phyloP scores from a whole-genome alignment of 2,113 vertebrate genomes.

The Lasiurus borealis region DNA sequence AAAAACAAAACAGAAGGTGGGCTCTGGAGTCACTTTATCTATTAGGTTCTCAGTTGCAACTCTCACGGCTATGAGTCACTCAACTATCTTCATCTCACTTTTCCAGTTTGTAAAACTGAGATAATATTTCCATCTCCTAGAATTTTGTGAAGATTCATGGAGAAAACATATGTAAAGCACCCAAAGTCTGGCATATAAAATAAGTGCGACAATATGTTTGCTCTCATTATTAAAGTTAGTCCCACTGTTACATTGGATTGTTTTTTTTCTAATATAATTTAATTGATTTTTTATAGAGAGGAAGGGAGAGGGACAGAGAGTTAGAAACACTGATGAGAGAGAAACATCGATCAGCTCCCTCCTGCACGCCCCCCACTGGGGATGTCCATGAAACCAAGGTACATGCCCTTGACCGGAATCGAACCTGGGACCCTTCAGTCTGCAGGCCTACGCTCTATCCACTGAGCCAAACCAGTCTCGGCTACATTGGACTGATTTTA shows the following conservation, averaged over 20 bases:
- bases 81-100: not conserved
- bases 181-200: not conserved
- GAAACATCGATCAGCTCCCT: no score
- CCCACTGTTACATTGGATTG: not conserved
- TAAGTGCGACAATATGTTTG: not conserved
- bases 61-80: not conserved
- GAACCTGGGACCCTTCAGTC: no score
- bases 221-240: not conserved
- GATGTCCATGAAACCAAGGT: no score
- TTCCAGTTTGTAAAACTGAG: not conserved
- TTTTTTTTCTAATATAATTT: slow-evolving; percentile 9
- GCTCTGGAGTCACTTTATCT: not conserved
- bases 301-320: no score
- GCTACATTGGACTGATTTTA: not conserved
- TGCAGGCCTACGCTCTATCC: no score
- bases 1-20: no score
- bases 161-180: not conserved
- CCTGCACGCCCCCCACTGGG: no score
- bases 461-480: no score
- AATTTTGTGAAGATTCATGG: not conserved
- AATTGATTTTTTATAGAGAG: no score
- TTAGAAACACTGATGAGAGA: no score
- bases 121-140: not conserved
- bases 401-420: no score
- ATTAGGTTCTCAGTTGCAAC: not conserved